Evolutionary conservation across 2,888 invertebrate genomes (phyloP).

Genomic region (Stenchaetothrips biformis): DNA sequence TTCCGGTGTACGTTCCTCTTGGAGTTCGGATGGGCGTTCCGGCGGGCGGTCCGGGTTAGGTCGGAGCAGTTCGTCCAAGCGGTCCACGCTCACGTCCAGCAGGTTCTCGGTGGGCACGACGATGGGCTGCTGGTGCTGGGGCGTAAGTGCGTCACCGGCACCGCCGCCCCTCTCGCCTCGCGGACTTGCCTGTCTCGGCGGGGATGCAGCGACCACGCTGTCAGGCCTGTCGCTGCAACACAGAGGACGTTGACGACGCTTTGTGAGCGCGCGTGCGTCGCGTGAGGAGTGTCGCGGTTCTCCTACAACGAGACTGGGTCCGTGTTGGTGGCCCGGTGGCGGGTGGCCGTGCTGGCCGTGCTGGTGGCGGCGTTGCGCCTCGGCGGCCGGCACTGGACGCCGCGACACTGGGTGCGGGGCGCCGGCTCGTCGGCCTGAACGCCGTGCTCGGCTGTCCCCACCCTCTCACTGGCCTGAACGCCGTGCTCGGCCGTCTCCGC

Average conservation of each 20-base stretch:
- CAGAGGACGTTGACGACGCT: neutral
- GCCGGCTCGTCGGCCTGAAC: neutral
- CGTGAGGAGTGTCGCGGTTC: too few species aligned
- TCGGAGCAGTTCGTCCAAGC: conserved; percentile 5
- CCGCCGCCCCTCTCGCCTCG: neutral
- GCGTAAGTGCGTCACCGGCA: neutral
- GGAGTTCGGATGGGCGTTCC: neutral
- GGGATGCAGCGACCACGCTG: neutral
- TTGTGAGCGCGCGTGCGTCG: too few species aligned
- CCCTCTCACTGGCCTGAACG: neutral
- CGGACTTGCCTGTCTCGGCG: neutral
- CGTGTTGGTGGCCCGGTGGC: neutral
- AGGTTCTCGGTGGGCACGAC: neutral
- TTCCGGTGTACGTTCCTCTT: neutral
- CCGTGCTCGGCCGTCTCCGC: neutral
- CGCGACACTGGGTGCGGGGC: neutral
- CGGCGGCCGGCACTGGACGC: neutral
- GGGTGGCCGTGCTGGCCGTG: neutral
- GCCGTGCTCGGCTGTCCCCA: neutral
- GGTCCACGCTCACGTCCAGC: conserved; percentile 19
- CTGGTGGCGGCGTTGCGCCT: neutral
- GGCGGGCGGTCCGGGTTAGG: neutral
- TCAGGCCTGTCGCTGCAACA: neutral
- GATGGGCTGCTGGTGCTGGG: too few species aligned
- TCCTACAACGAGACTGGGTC: neutral